Evolutionary conservation across 2,113 vertebrate genomes (phyloP), one percentile per base, ranked within the genome.

Genomic region (Chauna torquata): DNA sequence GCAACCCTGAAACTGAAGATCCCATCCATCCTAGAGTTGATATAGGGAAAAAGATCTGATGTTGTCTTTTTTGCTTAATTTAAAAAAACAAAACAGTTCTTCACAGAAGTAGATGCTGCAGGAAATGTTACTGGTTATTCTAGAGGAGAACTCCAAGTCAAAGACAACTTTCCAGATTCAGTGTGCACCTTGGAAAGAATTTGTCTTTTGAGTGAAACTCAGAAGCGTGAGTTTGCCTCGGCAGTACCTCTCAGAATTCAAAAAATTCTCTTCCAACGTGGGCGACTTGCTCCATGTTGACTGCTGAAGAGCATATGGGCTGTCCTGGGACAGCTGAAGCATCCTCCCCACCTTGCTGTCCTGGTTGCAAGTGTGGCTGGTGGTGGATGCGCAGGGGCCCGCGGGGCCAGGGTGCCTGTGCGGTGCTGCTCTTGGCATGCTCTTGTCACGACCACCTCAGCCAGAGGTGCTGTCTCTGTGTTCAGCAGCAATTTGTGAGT

Each of bases 381-480:
- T 34, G 0, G 3, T 45, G 4, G n/a, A n/a, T n/a, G n/a, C n/a
- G n/a, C n/a, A n/a, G 15, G 7, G 42, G 8, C 12, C 17, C 20
- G 36, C 27, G 5, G 36, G 36, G 28, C 52, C 23, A 10, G n/a
- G 22, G 25, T 34, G 55, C 3, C 8, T 16, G 8, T 32, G 52
- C 19, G 10, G 10, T 16, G n/a, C 22, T 32, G 18, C 22, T 49
- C 9, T 54, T 13, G 16, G 6, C 0, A 0, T 36, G 22, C 36
- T 50, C 8, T 17, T 19, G 19, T 27, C 52, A 38, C 34, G 34
- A 20, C n/a, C 17, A 4, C 59, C 20, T 54, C 30, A 42, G n/a
- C 20, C 14, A 11, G 58, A 59, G 52, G 11, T 52, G 69, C 22
- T 23, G 20, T 16, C 28, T 27, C 12, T 40, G 20, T 50, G 1